Evolutionary conservation across 2,888 invertebrate species (phyloP), one percentile per base, ranked within the genome.

Genomic region (Physocephala rufipes): DNA sequence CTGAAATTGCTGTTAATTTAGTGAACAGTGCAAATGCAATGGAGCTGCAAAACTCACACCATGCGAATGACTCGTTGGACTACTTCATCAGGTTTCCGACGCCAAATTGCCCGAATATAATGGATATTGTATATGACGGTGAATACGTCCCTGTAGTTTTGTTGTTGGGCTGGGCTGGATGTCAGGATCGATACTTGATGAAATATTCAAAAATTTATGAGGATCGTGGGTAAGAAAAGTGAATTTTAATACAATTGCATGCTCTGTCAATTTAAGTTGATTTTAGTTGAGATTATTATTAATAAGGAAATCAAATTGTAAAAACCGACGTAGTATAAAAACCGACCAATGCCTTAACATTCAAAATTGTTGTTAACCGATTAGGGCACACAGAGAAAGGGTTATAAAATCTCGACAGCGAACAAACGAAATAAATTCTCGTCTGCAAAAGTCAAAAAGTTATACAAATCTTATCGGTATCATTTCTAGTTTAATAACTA

Each of bases 131-230:
- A 70, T 88, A 89, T 75, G 88, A 89, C 77, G 90, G 90, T 76
- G 88, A 88, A 58, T 90, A 90, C 81, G 87, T 90, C 77, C 92
- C 93, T 51, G 89, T 93, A 63, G 90, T 93, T 43, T 85, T 94
- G 74, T 84, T 94, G 21, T 88, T 94, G 74, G 94, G 94, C 47
- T 94, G 94, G 94, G 92, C 92, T 65, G 93, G 93, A 51, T 92
- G 93, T 82, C 89, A 91, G 82, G 93, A 94, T 84, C 90, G 91
- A 80, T 91, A 93, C 84, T 84, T 94, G 68, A 89, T 91, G 77
- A 94, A 93, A 82, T 94, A 94, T 85, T 91, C 93, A 61, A 90
- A 91, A 78, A 91, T 93, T 73, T 94, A 94, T 81, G 91, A 93
- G 80, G 90, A 92, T 72, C 88, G 90, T 79, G 92, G 93, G 93